These are phyloP conservation scores for Amphiduros pacificus DNA, from an alignment of 2,888 invertebrate genomes.

Conservation along the genomic window DNA sequence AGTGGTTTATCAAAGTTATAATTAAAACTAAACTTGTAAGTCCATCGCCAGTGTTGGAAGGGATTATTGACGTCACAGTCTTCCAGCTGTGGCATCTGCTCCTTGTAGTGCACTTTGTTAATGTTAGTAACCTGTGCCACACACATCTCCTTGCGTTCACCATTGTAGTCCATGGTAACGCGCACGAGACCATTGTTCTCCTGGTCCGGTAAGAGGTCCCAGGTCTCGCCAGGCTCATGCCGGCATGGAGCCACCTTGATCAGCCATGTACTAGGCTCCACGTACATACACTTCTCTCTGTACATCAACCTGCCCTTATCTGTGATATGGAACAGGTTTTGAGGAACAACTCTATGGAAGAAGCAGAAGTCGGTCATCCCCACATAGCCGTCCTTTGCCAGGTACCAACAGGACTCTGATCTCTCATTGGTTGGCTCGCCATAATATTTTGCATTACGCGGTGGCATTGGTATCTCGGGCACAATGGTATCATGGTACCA, in stretches of 20 bases:
- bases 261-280: conserved; percentile 26
- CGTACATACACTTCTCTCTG: conserved; percentile 20
- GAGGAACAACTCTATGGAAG: conserved; percentile 34
- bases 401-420: conserved; percentile 32
- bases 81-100: conserved; percentile 39
- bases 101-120: conserved; percentile 28
- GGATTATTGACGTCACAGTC: conserved; percentile 9
- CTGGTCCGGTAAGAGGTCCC: conserved; percentile 23
- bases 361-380: conserved; percentile 38
- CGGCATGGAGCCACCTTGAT: conserved; percentile 22
- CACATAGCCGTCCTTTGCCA: conserved; percentile 31
- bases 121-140: conserved; percentile 36
- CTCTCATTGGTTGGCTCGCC: conserved; percentile 36
- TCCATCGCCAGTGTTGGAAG: conserved; percentile 33
- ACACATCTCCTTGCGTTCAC: neutral
- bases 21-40: conserved; percentile 31
- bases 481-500: conserved; percentile 97
- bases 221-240: conserved; percentile 11
- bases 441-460: conserved; percentile 30
- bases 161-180: neutral
- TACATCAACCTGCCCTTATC: conserved; percentile 25
- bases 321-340: conserved; percentile 37
- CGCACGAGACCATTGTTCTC: conserved; percentile 22
- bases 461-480: conserved; percentile 69
- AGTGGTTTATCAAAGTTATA: conserved; percentile 36